Base-by-base conservation (phyloP, 2,113 vertebrate species). In the Forbesichthys agassizii region DNA sequence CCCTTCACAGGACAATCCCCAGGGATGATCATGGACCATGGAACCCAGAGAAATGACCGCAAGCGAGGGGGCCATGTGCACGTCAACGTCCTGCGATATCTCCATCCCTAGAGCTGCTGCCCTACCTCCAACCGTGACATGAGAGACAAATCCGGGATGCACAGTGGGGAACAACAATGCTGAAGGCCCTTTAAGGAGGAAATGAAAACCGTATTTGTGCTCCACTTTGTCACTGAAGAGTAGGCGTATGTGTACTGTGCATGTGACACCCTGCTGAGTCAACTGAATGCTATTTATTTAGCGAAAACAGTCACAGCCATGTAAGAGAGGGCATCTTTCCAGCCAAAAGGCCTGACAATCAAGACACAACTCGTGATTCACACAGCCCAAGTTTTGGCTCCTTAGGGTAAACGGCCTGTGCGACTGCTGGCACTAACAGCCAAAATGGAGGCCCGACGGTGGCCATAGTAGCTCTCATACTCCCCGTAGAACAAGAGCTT, bases 11-110 rank as follows among this genome's bases (percentile, higher is more conserved):
- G 82, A 42, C 70, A 74, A 42, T 84, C 67, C 27, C 77, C 54
- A 90, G 60, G 53, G 68, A 78, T 68, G 74, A 76, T 73, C 12
- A 84, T 90, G 88, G 81, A 82, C 77, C 53, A 77, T 42, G 36
- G 36, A 6, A 27, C 61, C 54, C 64, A 62, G 73, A 71, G 60
- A 66, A 73, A 58, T 42, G 55, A 69, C 68, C 62, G 77, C 60
- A 51, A 36, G 46, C 55, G 58, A 73, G 66, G 64, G 63, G 59
- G 68, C 6, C 59, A 3, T n/a, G 1, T 51, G 12, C 48, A 33
- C 20, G 49, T 27, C 0, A 10, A 57, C 16, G n/a, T 0, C 33
- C 5, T 12, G 74, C 59, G 18, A 14, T 54, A 0, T 3, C 46
- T 27, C n/a, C 53, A 36, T 33, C 49, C 11, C 14, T n/a, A 1